Evolutionary conservation across 2,113 vertebrate genomes (phyloP).

Genomic region (Sapajus apella): DNA sequence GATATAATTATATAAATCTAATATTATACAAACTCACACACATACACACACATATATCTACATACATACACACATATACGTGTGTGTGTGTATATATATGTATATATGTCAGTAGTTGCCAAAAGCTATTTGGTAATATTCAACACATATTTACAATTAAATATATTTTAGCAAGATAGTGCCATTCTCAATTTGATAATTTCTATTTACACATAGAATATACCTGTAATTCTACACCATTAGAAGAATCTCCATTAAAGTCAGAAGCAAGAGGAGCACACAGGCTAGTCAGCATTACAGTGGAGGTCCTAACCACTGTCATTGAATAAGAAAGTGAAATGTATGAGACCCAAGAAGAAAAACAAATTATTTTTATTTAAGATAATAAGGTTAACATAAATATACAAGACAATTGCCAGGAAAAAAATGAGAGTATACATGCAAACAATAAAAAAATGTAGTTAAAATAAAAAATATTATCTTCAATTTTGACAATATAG

Average conservation of each 20-base stretch:
- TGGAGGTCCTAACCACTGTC: not conserved
- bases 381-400: not conserved
- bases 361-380: not conserved
- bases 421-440: not conserved
- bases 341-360: not conserved
- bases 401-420: not conserved
- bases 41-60: not conserved
- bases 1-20: not conserved
- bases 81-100: not conserved
- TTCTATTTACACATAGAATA: not conserved
- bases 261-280: not conserved
- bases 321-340: not conserved
- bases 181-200: not conserved
- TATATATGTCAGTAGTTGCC: not conserved
- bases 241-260: not conserved
- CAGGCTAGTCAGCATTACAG: not conserved
- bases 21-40: too few species aligned
- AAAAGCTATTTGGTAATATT: not conserved
- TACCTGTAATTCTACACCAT: not conserved
- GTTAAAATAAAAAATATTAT: not conserved
- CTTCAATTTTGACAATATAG: not conserved
- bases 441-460: not conserved
- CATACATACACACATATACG: accelerated
- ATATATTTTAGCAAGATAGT: not conserved
- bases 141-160: not conserved